Evolutionary conservation across 2,888 invertebrate species (phyloP).

Genomic region (Azorinus chamasolen): DNA sequence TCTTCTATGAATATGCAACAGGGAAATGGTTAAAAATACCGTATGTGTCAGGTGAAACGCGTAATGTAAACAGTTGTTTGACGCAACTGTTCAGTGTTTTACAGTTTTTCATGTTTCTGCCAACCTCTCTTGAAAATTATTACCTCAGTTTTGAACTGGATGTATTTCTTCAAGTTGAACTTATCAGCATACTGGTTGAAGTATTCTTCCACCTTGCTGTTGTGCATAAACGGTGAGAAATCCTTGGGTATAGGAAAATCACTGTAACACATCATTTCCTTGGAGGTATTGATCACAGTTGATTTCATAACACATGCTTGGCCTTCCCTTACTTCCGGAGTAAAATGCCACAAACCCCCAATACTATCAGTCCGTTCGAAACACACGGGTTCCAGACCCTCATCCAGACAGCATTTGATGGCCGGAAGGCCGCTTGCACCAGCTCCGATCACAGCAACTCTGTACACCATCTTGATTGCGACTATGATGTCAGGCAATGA

Average conservation of each 20-base stretch:
- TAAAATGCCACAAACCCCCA: slow-evolving; percentile 84
- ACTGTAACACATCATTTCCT: slow-evolving; percentile 84
- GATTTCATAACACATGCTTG: slow-evolving; percentile 83
- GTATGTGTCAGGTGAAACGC: too few relatives aligned
- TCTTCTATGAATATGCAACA: too few relatives aligned
- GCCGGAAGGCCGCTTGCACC: slow-evolving; percentile 81
- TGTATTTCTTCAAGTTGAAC: slow-evolving; percentile 79
- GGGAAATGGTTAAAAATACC: too few relatives aligned
- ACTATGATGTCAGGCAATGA: neutral
- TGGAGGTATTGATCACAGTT: slow-evolving; percentile 84
- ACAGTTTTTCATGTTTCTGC: too few relatives aligned
- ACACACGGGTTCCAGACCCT: slow-evolving; percentile 79
- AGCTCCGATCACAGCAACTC: slow-evolving; percentile 77
- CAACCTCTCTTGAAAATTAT: too few relatives aligned
- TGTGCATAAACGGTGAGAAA: slow-evolving; percentile 85
- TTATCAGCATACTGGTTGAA: slow-evolving; percentile 83
- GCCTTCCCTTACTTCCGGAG: slow-evolving; percentile 68
- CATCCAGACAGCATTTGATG: slow-evolving; percentile 82
- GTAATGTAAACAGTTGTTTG: too few relatives aligned
- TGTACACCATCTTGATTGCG: slow-evolving; percentile 23
- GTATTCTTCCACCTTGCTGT: slow-evolving; percentile 81
- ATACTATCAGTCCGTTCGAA: slow-evolving; percentile 80
- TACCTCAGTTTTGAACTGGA: slow-evolving; percentile 79
- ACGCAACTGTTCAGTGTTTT: too few relatives aligned
- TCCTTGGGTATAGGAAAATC: slow-evolving; percentile 84